Conservation (phyloP, 2,797 vertebrate genomes). For the Sus cebifrons region DNA sequence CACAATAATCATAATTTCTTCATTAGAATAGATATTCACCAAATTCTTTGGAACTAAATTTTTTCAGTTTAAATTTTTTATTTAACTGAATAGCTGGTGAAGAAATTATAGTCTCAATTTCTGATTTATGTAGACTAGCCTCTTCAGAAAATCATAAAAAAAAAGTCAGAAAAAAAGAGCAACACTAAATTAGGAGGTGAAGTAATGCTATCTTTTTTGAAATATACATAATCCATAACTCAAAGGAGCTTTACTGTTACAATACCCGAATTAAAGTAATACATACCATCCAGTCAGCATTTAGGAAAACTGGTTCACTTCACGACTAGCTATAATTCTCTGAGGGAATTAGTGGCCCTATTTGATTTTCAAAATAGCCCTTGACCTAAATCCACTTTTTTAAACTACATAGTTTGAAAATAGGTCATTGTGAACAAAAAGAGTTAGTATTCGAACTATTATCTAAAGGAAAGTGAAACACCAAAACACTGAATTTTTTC, state of each 20-base stretch:
- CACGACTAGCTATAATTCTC: slow-evolving; percentile 67
- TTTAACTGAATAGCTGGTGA: slow-evolving; percentile 9
- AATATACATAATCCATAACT: slow-evolving; percentile 41
- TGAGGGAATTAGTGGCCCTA: slow-evolving; percentile 63
- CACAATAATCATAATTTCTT: slow-evolving; percentile 16
- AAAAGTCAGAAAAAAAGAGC: neutral
- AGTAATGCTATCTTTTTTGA: slow-evolving; percentile 30
- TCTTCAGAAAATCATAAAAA: slow-evolving; percentile 33
- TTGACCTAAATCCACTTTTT: slow-evolving; percentile 67
- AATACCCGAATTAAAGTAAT: neutral
- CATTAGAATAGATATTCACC: neutral
- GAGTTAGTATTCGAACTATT: slow-evolving; percentile 10
- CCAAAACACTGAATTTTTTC: neutral
- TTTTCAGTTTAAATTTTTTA: slow-evolving; percentile 37
- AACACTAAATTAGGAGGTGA: slow-evolving; percentile 49
- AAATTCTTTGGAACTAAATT: slow-evolving; percentile 34
- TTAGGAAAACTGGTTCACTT: slow-evolving; percentile 80
- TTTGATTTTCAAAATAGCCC: slow-evolving; percentile 82
- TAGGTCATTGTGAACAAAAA: slow-evolving; percentile 62
- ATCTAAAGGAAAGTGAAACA: slow-evolving; percentile 45
- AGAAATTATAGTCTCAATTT: slow-evolving; percentile 51
- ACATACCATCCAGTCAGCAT: slow-evolving; percentile 35
- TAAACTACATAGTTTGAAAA: slow-evolving; percentile 75
- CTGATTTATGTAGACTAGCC: neutral
- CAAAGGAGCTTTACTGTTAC: slow-evolving; percentile 29